phyloP scores from a whole-genome alignment of 2,797 vertebrate genomes.

The Labeo calbasu region DNA sequence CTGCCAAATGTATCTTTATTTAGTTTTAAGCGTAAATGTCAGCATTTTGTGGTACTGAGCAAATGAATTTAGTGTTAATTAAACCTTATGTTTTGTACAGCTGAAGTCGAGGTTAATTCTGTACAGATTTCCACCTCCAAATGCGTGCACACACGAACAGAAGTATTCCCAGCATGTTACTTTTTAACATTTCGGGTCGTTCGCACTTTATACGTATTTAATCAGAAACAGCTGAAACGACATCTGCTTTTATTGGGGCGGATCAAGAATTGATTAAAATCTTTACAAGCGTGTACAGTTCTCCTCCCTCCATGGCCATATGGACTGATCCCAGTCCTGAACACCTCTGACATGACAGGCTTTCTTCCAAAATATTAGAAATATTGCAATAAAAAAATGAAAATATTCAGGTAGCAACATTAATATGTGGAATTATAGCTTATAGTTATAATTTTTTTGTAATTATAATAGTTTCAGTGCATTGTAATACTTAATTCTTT shows the following conservation, averaged over 20 bases:
- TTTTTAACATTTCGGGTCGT: constrained; percentile 66
- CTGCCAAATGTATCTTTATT: neutral
- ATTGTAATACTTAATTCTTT: too few species aligned
- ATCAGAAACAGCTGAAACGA: constrained; percentile 79
- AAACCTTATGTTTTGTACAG: neutral
- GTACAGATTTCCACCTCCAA: constrained; percentile 46
- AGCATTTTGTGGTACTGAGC: neutral
- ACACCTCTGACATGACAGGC: neutral
- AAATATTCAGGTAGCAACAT: neutral
- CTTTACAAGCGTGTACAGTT: constrained; percentile 70
- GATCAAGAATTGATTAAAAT: constrained; percentile 73
- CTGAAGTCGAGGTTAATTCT: neutral
- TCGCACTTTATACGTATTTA: constrained; percentile 69
- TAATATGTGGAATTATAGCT: neutral
- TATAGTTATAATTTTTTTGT: neutral
- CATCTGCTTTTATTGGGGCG: constrained; percentile 71
- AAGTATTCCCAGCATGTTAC: constrained; percentile 54
- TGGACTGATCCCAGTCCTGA: constrained; percentile 31
- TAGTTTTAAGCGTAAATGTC: neutral
- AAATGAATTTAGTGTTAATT: neutral
- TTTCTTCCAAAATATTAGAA: neutral
- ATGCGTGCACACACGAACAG: neutral
- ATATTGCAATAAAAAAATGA: neutral
- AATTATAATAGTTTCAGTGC: too few species aligned
- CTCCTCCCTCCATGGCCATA: constrained; percentile 40